Evolutionary conservation across 1,140 invertebrate species (phyloP), one percentile per base, ranked within the genome.

Genomic region (Caenorhabditis latens): DNA sequence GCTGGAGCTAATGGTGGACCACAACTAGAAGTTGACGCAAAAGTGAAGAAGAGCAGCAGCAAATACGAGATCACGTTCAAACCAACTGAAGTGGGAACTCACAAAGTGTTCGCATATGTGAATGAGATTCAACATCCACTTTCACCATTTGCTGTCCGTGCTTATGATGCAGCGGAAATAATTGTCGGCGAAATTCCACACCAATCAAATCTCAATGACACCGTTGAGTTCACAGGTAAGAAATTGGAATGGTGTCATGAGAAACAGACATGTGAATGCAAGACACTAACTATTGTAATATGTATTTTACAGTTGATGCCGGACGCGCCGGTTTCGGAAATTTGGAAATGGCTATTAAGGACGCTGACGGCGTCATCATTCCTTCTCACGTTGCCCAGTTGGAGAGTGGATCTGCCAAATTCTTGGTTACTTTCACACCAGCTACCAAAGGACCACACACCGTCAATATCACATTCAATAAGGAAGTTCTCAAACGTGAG

Each of bases 281-380:
- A 32, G 32, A 32, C 32, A 32, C 32, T 32, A 32, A 32, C 79
- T 85, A 55, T 57, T 65, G 14, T 83, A 32, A 32, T 32, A 32
- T 61, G 24, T 21, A 58, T 88, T 9, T 83, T 83, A 24, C 88
- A 93, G 94, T 94, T 42, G 93, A 94, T 90, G 93, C 93, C 8
- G 92, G 92, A 19, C 88, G 90, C 43, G 94, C 94, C 82, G 94
- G 94, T 2, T 93, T 94, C 84, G 94, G 94, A 57, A 93, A 92
- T 83, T 88, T 94, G 75, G 93, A 94, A 89, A 93, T 94, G 75
- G 90, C 92, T 6, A 93, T 94, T 46, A 92, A 91, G 75, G 92
- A 91, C 79, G 89, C 91, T 43, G 89, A 90, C 46, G 86, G 89
- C n/a, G 86, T 89, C 42, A 92, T 92, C 43, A 92, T 92, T 86